Conservation (phyloP, 2,888 invertebrate species). For the Macrosiphum euphorbiae region DNA sequence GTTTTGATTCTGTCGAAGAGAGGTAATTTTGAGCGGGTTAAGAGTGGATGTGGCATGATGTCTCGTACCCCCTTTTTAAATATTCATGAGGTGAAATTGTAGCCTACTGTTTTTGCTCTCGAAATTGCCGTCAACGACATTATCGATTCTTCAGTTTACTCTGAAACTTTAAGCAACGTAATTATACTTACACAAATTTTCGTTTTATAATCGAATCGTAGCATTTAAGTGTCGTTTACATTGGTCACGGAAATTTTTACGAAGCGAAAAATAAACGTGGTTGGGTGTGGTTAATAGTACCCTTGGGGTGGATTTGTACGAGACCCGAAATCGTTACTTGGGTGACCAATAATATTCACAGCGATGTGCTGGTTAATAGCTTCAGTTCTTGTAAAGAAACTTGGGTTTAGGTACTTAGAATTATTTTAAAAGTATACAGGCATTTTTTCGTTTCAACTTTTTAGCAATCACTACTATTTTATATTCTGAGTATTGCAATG, state of each 20-base stretch:
- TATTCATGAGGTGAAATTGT: slow-evolving; percentile 56
- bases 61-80: slow-evolving; percentile 34
- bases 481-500: background rate
- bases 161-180: slow-evolving; percentile 2
- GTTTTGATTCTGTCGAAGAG: slow-evolving; percentile 53
- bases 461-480: background rate
- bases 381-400: background rate
- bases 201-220: slow-evolving; percentile 46
- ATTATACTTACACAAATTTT: slow-evolving; percentile 43
- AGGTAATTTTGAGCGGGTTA: slow-evolving; percentile 42
- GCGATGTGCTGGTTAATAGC: background rate
- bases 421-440: background rate
- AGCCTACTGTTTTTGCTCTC: slow-evolving; percentile 24
- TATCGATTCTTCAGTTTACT: slow-evolving; percentile 44
- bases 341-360: slow-evolving; percentile 31
- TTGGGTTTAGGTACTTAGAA: background rate
- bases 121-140: background rate
- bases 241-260: slow-evolving; percentile 34
- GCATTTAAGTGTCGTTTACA: slow-evolving; percentile 28
- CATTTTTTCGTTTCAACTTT: background rate
- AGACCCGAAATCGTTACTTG: slow-evolving; percentile 15
- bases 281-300: slow-evolving; percentile 23
- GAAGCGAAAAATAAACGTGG: slow-evolving; percentile 32
- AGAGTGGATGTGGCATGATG: background rate
- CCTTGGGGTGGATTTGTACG: slow-evolving; percentile 47